phyloP scores from a whole-genome alignment of 2,113 vertebrate species.

The Onychostruthus taczanowskii region DNA sequence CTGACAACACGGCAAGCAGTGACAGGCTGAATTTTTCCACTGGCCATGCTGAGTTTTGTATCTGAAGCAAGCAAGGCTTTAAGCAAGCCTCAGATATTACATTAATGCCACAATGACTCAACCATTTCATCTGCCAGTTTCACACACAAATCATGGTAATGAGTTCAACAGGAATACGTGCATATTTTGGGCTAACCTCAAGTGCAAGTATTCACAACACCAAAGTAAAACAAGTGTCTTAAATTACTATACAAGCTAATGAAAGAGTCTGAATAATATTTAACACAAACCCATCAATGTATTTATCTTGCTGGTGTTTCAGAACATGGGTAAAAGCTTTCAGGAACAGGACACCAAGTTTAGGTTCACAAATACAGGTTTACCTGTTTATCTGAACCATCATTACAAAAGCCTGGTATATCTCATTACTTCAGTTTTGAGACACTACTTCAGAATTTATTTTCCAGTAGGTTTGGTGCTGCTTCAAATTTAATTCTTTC shows the following conservation, averaged over 20 bases:
- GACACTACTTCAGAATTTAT: neutral
- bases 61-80: neutral
- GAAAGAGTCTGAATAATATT: neutral
- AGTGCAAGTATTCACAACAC: neutral
- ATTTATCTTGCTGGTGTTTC: neutral
- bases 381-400: neutral
- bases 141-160: neutral
- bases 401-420: neutral
- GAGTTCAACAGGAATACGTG: neutral
- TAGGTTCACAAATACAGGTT: neutral
- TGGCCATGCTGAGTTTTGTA: neutral
- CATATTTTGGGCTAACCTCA: neutral
- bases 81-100: neutral
- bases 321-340: neutral
- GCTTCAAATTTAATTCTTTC: neutral
- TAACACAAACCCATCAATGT: neutral
- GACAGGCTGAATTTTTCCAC: neutral
- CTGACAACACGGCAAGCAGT: neutral
- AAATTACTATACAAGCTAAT: neutral
- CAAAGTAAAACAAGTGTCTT: neutral
- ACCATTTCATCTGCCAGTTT: neutral
- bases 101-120: neutral
- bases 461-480: neutral
- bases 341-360: neutral
- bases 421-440: neutral